These are phyloP conservation scores for Tachuris rubrigastra DNA, from an alignment of 2,113 vertebrate species.

Conservation along the genomic window DNA sequence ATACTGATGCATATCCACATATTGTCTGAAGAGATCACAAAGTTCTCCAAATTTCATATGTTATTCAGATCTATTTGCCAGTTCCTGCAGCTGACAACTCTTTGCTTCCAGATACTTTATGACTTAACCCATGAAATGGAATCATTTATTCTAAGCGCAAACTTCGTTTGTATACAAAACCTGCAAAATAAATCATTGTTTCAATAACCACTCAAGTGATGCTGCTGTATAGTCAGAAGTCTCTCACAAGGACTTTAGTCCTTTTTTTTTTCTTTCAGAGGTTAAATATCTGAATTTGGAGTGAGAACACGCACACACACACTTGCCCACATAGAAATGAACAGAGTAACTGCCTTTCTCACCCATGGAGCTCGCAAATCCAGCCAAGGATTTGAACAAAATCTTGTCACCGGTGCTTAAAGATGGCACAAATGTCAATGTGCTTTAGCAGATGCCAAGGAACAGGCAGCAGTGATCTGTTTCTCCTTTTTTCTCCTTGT, in stretches of 20 bases:
- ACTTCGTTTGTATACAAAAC: background rate
- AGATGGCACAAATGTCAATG: background rate
- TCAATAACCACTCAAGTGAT: background rate
- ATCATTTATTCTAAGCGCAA: background rate
- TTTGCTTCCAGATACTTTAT: background rate
- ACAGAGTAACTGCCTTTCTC: background rate
- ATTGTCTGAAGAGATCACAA: slow-evolving; percentile 65
- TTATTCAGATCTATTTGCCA: slow-evolving; percentile 44
- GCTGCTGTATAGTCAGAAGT: background rate
- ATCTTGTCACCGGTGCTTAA: background rate
- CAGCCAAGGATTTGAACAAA: background rate
- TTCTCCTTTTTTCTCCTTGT: background rate
- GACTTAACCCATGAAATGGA: background rate
- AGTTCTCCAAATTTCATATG: slow-evolving; percentile 46
- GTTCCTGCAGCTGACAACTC: slow-evolving; percentile 19
- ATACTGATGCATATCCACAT: slow-evolving; percentile 53
- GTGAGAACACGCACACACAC: background rate
- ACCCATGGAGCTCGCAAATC: background rate
- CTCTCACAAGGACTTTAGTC: background rate
- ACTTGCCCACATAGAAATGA: background rate
- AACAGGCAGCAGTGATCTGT: background rate
- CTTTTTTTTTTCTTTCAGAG: background rate
- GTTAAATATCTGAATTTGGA: background rate
- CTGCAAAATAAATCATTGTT: background rate
- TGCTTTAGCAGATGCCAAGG: background rate